A percentile compares a stretch with the other conserved stretches of the same genome.
Conservation (phyloP, 2,797 vertebrate species). For the Cryptoblepharus egeriae region DNA sequence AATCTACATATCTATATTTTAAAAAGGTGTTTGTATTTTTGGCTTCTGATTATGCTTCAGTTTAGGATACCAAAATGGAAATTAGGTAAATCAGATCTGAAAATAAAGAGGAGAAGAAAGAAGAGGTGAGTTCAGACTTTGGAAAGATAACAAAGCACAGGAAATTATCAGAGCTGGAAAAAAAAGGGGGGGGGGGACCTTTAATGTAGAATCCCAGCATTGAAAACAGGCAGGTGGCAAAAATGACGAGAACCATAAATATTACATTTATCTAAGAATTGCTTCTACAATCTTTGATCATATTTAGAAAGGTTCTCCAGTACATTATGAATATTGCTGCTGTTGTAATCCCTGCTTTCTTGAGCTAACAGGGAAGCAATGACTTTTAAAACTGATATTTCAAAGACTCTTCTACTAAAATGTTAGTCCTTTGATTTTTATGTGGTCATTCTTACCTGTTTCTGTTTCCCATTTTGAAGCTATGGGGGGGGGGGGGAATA, state of each 20-base stretch:
- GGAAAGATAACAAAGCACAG: not conserved
- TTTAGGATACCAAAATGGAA: not conserved
- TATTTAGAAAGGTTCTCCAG: not conserved
- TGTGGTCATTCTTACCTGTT: slow-evolving; percentile 34
- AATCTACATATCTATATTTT: not conserved
- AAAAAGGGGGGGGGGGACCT: not conserved
- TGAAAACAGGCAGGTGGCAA: not conserved
- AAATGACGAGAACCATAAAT: slow-evolving; percentile 4
- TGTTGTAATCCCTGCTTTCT: slow-evolving; percentile 41
- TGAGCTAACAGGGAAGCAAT: slow-evolving; percentile 45
- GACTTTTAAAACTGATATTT: slow-evolving; percentile 54
- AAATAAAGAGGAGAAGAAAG: not conserved
- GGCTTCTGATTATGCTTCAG: not conserved
- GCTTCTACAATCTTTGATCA: not conserved
- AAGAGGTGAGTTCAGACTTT: not conserved
- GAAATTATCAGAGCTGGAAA: not conserved
- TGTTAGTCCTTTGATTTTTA: slow-evolving; percentile 59
- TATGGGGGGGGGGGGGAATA: no score
- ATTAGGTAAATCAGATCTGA: not conserved
- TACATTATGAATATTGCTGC: not conserved
- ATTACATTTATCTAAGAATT: not conserved
- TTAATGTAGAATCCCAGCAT: not conserved
- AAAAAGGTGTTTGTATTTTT: not conserved
- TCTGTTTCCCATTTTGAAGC: not conserved
- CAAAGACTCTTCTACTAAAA: slow-evolving; percentile 39